These are phyloP conservation scores for Amphimedon queenslandica DNA, from an alignment of 37 sponge, comb jelly and placozoan genomes.

Conservation along the genomic window DNA sequence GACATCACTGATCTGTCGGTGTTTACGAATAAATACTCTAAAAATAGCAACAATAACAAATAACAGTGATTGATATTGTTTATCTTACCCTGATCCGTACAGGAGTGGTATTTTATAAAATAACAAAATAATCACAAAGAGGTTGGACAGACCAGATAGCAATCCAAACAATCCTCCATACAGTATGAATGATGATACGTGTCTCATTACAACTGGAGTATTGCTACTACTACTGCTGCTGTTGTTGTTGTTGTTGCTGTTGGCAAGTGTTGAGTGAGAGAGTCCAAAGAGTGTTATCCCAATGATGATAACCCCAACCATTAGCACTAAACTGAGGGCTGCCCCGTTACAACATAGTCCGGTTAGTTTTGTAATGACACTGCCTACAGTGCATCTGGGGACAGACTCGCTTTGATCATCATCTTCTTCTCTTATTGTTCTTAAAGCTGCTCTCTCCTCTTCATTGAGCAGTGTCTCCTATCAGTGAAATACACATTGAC, in stretches of 20 bases:
- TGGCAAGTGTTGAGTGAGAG: not conserved
- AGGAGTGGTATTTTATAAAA: constrained; percentile 68
- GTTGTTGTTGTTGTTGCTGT: not conserved
- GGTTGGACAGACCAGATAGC: constrained; percentile 63
- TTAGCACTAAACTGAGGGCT: constrained; percentile 25
- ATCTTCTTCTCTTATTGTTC: constrained; percentile 10
- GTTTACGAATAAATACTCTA: constrained; percentile 63
- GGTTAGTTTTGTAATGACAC: not conserved
- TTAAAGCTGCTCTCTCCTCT: constrained; percentile 51
- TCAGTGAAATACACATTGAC: too few relatives aligned
- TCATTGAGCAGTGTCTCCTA: constrained; percentile 46
- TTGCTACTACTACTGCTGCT: too few relatives aligned
- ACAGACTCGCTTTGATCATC: not conserved
- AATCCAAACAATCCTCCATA: constrained; percentile 73
- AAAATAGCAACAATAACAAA: not conserved
- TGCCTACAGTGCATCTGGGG: not conserved
- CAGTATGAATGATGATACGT: constrained; percentile 39
- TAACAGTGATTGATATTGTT: not conserved
- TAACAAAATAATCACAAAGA: constrained; percentile 50
- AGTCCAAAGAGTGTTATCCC: constrained; percentile 32
- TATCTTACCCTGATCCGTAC: constrained; percentile 56
- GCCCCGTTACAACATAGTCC: constrained; percentile 16
- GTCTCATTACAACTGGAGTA: too few relatives aligned
- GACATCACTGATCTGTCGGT: constrained; percentile 49
- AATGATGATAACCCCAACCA: constrained; percentile 10